Evolutionary conservation across 1,140 invertebrate species (phyloP).

Genomic region (Babylonia areolata): DNA sequence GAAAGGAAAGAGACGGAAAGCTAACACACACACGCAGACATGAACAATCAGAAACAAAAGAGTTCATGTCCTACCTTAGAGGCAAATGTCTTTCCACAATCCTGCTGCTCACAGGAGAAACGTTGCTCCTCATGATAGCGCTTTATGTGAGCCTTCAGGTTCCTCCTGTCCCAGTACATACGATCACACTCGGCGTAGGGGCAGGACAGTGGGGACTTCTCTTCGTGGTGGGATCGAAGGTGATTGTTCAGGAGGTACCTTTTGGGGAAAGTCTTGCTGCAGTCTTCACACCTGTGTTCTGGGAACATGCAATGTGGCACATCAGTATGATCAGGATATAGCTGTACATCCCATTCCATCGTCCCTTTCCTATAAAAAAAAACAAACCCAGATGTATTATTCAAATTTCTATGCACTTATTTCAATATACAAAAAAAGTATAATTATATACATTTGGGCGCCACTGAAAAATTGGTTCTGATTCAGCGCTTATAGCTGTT

Average conservation of each 20-base stretch:
- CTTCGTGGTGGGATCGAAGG: background rate
- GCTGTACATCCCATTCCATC: no score
- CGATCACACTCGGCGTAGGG: constrained; percentile 25
- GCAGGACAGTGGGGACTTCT: background rate
- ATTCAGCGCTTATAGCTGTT: no score
- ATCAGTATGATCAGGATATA: no score
- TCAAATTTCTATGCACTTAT: no score
- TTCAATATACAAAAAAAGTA: no score
- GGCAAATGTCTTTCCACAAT: constrained; percentile 27
- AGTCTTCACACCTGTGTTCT: background rate
- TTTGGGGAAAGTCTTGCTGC: constrained; percentile 25
- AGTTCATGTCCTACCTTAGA: constrained; percentile 17
- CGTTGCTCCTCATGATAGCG: constrained; percentile 19
- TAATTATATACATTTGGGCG: no score
- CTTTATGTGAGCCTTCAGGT: constrained; percentile 28
- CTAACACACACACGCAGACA: background rate
- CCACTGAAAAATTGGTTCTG: no score
- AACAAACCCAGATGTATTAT: no score
- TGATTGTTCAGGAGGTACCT: constrained; percentile 16
- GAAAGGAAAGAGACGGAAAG: background rate
- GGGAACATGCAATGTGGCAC: background rate
- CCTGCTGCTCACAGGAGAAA: background rate
- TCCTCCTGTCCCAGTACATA: constrained; percentile 19
- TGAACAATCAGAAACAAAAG: background rate
- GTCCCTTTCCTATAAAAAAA: no score